Evolutionary conservation across 2,113 vertebrate genomes (phyloP).

Genomic region (Glaucomys volans): DNA sequence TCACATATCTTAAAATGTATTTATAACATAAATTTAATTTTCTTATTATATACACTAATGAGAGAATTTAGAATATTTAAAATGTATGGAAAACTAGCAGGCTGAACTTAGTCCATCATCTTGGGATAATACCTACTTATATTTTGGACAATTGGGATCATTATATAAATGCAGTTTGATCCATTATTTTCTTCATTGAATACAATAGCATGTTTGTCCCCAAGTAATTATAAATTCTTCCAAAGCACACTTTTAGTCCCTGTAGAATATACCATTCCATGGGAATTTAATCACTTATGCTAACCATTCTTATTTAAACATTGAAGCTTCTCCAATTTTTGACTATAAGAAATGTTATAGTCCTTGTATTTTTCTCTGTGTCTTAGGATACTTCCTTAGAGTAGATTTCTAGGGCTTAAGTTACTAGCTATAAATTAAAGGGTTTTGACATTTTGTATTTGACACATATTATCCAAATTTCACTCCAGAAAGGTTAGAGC

Average conservation of each 20-base stretch:
- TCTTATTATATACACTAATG: neutral
- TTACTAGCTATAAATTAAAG: neutral
- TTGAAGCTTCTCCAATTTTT: neutral
- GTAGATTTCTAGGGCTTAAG: neutral
- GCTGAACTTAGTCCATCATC: neutral
- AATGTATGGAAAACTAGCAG: neutral
- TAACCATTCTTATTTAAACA: neutral
- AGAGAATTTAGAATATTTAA: conserved; percentile 25
- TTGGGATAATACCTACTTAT: neutral
- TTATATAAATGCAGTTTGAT: neutral
- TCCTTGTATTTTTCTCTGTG: neutral
- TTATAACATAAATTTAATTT: neutral
- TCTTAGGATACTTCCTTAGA: neutral
- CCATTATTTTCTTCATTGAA: neutral
- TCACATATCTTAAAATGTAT: neutral
- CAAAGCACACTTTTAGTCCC: neutral
- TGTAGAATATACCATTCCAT: neutral
- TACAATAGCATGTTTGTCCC: neutral
- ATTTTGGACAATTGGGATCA: neutral
- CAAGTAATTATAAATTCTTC: neutral
- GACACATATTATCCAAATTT: neutral
- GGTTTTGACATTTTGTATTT: neutral
- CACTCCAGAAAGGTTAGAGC: neutral
- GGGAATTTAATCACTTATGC: neutral
- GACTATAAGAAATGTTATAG: neutral